Percentiles rank a stretch among this genome's conserved stretches.
phyloP scores from a whole-genome alignment of 2,113 vertebrate species.

The Cariama cristata region DNA sequence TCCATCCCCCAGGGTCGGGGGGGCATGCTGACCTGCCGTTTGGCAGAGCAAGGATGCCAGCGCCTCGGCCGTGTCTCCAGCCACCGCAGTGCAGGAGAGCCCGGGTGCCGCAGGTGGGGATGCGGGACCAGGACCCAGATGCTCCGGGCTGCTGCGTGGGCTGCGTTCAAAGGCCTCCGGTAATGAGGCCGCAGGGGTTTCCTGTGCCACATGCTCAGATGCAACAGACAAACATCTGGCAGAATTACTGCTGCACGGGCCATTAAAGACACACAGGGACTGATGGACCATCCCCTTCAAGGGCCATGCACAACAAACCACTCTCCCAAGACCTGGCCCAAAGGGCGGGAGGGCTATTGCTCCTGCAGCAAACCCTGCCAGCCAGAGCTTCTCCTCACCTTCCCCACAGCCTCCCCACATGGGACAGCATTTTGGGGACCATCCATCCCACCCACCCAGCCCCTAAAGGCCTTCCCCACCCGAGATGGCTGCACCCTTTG shows the following conservation, averaged over 20 bases:
- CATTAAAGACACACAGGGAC: not conserved
- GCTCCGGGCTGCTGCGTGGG: not conserved
- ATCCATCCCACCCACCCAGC: not conserved
- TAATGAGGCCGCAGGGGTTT: not conserved
- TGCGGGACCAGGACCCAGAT: not conserved
- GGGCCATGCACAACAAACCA: not conserved
- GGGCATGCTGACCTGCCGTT: rapidly evolving
- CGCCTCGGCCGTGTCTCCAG: not conserved
- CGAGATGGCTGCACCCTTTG: not conserved
- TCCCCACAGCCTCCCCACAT: not conserved
- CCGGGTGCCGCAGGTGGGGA: not conserved
- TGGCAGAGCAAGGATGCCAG: not conserved
- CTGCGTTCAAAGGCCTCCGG: not conserved
- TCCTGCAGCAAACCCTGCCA: not conserved
- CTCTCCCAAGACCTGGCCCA: not conserved
- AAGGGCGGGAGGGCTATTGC: not conserved
- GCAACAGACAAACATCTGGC: not conserved
- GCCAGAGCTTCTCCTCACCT: not conserved
- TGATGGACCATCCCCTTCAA: not conserved
- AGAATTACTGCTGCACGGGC: not conserved
- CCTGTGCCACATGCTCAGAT: not conserved
- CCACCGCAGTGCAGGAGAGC: not conserved
- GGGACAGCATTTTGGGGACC: not conserved
- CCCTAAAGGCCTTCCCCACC: too few species aligned
- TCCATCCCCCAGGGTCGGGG: not conserved